Evolutionary conservation across 2,888 invertebrate species (phyloP), one percentile per base, ranked within the genome.

Genomic region (Lepeophtheirus nordmannii): DNA sequence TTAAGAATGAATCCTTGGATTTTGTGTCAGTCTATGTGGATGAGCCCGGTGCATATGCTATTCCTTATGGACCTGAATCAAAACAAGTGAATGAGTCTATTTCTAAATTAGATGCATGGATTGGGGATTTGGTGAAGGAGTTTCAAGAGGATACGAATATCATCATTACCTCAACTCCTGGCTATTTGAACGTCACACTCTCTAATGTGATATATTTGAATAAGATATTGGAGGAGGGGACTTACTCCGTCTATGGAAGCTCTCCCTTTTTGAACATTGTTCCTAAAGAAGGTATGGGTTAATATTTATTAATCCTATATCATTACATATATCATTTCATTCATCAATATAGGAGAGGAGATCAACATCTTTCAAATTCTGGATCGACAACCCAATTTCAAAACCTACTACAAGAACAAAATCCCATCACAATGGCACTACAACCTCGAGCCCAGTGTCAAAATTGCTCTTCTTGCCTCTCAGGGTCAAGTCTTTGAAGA

Each of bases 11-110:
- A 5, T 46, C 53, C 53, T 17, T 46, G 53, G 53, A 46, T n/a
- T 46, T 46, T 46, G 53, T 46, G n/a, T 46, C 53, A 30, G 53
- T 46, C 53, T 46, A 46, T 17, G 53, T 46, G 14, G 53, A 46
- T 17, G 53, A 46, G 53, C 53, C 53, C 1, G 53, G 53, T 14
- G 1, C 17, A 1, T 46, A 46, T 46, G 53, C 53, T 46, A 8
- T 46, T 46, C 53, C 53, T 1, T 46, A 46, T 17, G 53, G 53
- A 5, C 53, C 53, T 5, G 53, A 46, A 8, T 46, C 53, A 2
- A 30, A 3, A 8, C 53, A 46, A 17, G 53, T 46, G 5, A 46
- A 46, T 17, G 53, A 46, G 53, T 46, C 53, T 5, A 46, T 46
- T 46, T n/a, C 53, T 8, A 14, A 17, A 46, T 17, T 46, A 14